Evolutionary conservation across 1,140 invertebrate genomes (phyloP), one percentile per base, ranked within the genome.

Genomic region (Coptotermes formosanus): DNA sequence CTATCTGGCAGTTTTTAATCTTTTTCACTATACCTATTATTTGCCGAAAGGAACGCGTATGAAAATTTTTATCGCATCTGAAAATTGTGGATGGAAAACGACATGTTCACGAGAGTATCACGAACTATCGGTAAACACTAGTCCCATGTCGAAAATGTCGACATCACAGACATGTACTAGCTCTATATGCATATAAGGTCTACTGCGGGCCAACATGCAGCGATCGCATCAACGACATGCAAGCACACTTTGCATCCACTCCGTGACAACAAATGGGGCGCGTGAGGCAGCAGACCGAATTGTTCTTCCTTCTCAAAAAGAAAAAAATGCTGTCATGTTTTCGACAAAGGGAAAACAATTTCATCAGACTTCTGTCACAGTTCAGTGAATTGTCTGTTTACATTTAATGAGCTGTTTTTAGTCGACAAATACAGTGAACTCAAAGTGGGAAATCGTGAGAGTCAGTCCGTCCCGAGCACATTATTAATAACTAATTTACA

Each of bases 121-220:
- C 0, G 9, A 30, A 75, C 64, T 30, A 30, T 75, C n/a, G 64
- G 64, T 75, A 75, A 75, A 75, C 64, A 75, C 14, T 75, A 21
- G 4, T 19, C 0, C 52, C 48, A 48, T 12, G n/a, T 8, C 25
- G 8, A 75, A 25, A 75, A 75, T 75, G 64, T 75, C 64, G n/a
- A 75, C 64, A 75, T 30, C 4, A 75, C 64, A 75, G 14, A 14
- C 64, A 30, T 75, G 64, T 75, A 64, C 59, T 23, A 64, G 9
- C 12, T 64, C 59, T 64, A 75, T 75, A 75, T 75, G 64, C 64
- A 75, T 75, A 75, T 75, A 75, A 75, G 64, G 64, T 30, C 64
- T 75, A 75, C 30, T 75, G 64, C 30, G 64, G 25, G 64, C 64
- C 30, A 30, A 75, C 64, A 75, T 75, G 64, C 30, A 75, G 64